Conservation (phyloP, 2,797 vertebrate species). For the Tragopan temminckii region DNA sequence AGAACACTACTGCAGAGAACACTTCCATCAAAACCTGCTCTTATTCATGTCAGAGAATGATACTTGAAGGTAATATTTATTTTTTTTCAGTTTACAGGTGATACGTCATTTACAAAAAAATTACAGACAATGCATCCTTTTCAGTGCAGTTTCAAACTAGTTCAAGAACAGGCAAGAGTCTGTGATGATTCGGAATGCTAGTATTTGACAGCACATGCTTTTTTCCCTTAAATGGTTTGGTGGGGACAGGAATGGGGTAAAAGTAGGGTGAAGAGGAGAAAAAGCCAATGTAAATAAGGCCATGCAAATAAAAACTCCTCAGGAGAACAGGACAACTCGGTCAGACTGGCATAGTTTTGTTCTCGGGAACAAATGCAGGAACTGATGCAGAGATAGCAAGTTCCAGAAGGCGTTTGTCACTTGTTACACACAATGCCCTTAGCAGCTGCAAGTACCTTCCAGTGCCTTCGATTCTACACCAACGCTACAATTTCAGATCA, state of each 20-base stretch:
- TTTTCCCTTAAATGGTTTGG: slow-evolving; percentile 61
- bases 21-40: slow-evolving; percentile 12
- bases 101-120: slow-evolving; percentile 86
- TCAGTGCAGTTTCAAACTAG: slow-evolving; percentile 84
- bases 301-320: slow-evolving; percentile 83
- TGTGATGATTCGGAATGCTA: slow-evolving; percentile 80
- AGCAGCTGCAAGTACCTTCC: background rate
- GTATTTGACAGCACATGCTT: slow-evolving; percentile 82
- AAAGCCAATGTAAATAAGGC: slow-evolving; percentile 71
- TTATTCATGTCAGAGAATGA: slow-evolving; percentile 66
- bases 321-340: background rate
- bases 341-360: background rate
- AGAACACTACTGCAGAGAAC: background rate
- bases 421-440: background rate
- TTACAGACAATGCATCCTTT: slow-evolving; percentile 83
- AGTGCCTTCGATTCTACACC: background rate
- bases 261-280: slow-evolving; percentile 55
- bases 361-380: background rate
- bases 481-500: background rate
- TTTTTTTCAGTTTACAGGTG: slow-evolving; percentile 82
- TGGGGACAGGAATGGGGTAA: background rate
- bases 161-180: slow-evolving; percentile 81
- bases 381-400: background rate
- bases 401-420: background rate
- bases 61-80: slow-evolving; percentile 83